Conservation (phyloP, 2,797 vertebrate species). For the Acanthurus lineatus region DNA sequence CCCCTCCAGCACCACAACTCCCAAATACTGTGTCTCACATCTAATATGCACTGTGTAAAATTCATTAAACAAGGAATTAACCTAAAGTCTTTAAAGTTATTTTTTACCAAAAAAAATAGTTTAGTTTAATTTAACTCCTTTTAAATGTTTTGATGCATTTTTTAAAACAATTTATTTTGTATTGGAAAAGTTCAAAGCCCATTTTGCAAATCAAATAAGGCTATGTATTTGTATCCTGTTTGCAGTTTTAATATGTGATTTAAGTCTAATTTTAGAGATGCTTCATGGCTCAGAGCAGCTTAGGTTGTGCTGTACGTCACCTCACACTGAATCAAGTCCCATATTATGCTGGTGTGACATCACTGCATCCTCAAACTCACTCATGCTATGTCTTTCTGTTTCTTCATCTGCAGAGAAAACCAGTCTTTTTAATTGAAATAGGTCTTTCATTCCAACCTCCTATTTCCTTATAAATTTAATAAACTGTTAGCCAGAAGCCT, state of each 20-base stretch:
- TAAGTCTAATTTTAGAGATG: background rate
- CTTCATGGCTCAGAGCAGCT: background rate
- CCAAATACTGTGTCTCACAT: background rate
- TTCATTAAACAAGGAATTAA: constrained; percentile 12
- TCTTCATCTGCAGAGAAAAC: background rate
- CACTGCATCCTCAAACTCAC: constrained; percentile 3
- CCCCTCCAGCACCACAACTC: constrained; percentile 1
- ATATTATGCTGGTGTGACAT: background rate
- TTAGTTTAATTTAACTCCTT: background rate
- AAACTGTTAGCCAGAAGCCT: background rate
- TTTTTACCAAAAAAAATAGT: background rate
- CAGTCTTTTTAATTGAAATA: background rate
- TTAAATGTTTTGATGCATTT: background rate
- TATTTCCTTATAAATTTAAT: background rate
- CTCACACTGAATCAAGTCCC: constrained; percentile 7
- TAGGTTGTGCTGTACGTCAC: constrained; percentile 27
- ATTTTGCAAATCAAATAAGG: constrained; percentile 20
- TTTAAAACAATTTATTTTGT: constrained; percentile 5
- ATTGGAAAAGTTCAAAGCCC: constrained; percentile 19
- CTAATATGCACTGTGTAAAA: constrained; percentile 4
- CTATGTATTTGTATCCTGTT: background rate
- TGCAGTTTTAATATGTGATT: constrained; percentile 32
- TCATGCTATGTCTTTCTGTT: background rate
- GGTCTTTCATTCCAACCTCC: background rate
- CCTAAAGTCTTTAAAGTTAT: background rate